Evolutionary conservation across 1,140 invertebrate species (phyloP).

Genomic region (Eueides isabella): DNA sequence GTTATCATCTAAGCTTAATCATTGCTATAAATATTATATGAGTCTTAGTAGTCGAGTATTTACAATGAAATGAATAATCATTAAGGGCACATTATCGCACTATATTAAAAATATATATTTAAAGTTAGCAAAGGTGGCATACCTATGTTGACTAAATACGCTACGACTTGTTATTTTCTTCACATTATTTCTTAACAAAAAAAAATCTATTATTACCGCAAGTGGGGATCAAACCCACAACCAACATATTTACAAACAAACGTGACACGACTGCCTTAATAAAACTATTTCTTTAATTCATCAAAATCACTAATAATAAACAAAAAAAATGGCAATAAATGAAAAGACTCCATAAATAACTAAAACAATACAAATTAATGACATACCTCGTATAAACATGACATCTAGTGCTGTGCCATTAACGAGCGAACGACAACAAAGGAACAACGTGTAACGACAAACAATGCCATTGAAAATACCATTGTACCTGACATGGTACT

Average conservation of each 20-base stretch:
- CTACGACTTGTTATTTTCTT: not conserved
- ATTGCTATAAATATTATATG: not conserved
- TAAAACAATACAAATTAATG: conserved; percentile 1
- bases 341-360: not conserved
- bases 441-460: not conserved
- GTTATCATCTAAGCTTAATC: not conserved
- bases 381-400: not conserved
- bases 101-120: too few relatives aligned
- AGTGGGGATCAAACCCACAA: too few relatives aligned
- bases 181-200: not conserved
- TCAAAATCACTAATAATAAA: too few relatives aligned
- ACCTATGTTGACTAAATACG: not conserved
- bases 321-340: too few relatives aligned
- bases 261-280: too few relatives aligned
- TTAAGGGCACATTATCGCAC: not conserved
- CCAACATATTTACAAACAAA: too few relatives aligned
- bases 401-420: not conserved
- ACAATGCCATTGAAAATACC: not conserved
- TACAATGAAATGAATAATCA: not conserved
- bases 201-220: too few relatives aligned
- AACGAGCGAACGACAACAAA: not conserved
- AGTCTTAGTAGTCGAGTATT: not conserved
- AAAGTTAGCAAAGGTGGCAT: not conserved
- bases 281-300: too few relatives aligned
- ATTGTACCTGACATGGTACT: conserved; percentile 8